These are phyloP conservation scores for Cerceris ruficornis DNA, from an alignment of 2,888 invertebrate genomes.

Conservation along the genomic window DNA sequence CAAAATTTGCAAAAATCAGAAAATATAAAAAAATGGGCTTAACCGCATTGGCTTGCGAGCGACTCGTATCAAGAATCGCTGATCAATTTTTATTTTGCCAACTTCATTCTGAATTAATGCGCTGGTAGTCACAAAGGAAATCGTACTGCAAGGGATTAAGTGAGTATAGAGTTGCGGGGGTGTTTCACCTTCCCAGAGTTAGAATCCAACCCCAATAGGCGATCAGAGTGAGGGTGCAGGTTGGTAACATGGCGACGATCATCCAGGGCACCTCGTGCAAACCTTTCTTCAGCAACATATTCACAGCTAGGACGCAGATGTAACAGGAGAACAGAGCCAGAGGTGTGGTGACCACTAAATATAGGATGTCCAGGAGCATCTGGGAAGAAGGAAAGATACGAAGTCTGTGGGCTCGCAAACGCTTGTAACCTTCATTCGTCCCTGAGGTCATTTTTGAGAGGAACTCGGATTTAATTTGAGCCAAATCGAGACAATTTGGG, in stretches of 20 bases:
- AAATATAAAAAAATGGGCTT: too few species aligned
- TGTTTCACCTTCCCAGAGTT: constrained; percentile 75
- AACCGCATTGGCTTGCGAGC: too few species aligned
- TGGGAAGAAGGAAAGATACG: constrained; percentile 35
- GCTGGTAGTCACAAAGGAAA: too few species aligned
- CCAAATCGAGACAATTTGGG: too few species aligned
- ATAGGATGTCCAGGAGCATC: constrained; percentile 79
- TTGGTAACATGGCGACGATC: constrained; percentile 78
- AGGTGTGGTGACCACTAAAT: constrained; percentile 77
- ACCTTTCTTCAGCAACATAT: constrained; percentile 72
- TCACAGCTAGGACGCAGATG: constrained; percentile 76
- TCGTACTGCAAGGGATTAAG: neutral
- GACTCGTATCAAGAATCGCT: too few species aligned
- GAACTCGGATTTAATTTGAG: too few species aligned
- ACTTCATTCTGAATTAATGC: too few species aligned
- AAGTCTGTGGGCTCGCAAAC: too few species aligned
- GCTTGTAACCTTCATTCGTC: too few species aligned
- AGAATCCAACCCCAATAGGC: constrained; percentile 80
- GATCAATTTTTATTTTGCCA: too few species aligned
- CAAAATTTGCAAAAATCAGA: too few species aligned
- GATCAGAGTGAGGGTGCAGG: constrained; percentile 76
- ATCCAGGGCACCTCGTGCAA: constrained; percentile 78
- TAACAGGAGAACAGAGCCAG: constrained; percentile 78
- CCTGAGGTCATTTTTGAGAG: too few species aligned
- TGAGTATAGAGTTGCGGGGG: neutral